Evolutionary conservation across 2,113 vertebrate species (phyloP).

Genomic region (Zosterops borbonicus): DNA sequence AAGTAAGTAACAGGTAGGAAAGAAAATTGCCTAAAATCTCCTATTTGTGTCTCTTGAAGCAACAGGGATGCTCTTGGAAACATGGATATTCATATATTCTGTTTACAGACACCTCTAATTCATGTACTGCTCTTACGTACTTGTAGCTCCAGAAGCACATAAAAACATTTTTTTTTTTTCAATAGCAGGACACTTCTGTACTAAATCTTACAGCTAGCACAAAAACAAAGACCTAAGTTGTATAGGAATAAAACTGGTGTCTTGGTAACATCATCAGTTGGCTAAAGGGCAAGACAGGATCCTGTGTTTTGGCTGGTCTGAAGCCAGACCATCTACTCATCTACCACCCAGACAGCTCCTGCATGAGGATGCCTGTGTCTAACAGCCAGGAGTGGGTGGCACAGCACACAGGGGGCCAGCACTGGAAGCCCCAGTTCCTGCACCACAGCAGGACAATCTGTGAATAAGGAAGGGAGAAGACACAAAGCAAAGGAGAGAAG

Average conservation of each 20-base stretch:
- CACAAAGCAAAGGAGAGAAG: background rate
- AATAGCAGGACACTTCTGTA: background rate
- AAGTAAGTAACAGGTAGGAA: too few species aligned
- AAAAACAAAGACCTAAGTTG: background rate
- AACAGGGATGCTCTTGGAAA: background rate
- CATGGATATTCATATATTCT: background rate
- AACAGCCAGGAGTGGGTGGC: constrained; percentile 9
- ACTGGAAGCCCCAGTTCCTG: constrained; percentile 26
- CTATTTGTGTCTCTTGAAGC: background rate
- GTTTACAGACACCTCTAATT: background rate
- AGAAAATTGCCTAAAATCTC: background rate
- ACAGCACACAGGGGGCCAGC: background rate
- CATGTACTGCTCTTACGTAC: background rate
- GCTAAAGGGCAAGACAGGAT: background rate
- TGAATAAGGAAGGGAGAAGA: background rate
- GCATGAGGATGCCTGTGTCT: background rate
- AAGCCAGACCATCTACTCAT: background rate
- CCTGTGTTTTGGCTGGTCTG: background rate
- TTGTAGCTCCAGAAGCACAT: background rate
- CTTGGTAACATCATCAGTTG: background rate
- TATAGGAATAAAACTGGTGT: background rate
- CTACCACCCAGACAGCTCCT: background rate
- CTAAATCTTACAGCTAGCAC: background rate
- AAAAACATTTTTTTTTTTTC: background rate
- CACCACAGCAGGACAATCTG: background rate